Evolutionary conservation across 1,140 invertebrate species (phyloP), one percentile per base, ranked within the genome.

Genomic region (Oscheius sp.): DNA sequence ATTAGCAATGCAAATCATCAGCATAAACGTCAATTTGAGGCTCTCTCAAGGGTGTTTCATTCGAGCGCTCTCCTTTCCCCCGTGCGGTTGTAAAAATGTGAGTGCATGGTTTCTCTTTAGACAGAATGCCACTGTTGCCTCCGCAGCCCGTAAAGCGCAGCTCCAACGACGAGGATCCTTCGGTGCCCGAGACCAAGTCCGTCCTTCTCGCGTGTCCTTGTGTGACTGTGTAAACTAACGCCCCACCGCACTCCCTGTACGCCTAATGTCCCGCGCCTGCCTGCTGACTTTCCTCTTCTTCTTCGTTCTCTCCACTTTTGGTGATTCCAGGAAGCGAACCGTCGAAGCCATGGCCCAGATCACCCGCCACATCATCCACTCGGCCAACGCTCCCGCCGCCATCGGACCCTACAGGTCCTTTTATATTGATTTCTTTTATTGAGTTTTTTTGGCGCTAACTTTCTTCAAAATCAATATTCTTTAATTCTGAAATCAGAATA

Each of bases 321-420:
- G n/a, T n/a, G n/a, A 13, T 63, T 63, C 29, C 55, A 74, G 72
- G 72, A 74, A 52, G 59, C 32, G 46, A 32, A 46, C 68, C 42
- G 63, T 74, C 18, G 31, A 42, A 34, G 45, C 55, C 13, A 74
- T 67, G 64, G 72, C 64, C 65, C 55, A 66, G 42, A 87, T 87
- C 3, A 86, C 87, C 15, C 80, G 83, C 15, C 77, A 85, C 69
- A 84, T 88, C 23, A 85, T 87, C 46, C 75, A 78, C 61, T 82
- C 86, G 1, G 64, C 80, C 20, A 86, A 86, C 55, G 89, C 89
- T 18, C 89, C 90, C 38, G 87, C 85, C 79, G 89, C 90, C 23
- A 88, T 90, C 75, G 90, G 89, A 34, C 89, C 90, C 61, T 91
- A 91, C 84, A 90, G 88, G 89, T 90, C 18, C 13, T 28, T 0